Evolutionary conservation across 2,888 invertebrate species (phyloP).

Genomic region (Tineola bisselliella): DNA sequence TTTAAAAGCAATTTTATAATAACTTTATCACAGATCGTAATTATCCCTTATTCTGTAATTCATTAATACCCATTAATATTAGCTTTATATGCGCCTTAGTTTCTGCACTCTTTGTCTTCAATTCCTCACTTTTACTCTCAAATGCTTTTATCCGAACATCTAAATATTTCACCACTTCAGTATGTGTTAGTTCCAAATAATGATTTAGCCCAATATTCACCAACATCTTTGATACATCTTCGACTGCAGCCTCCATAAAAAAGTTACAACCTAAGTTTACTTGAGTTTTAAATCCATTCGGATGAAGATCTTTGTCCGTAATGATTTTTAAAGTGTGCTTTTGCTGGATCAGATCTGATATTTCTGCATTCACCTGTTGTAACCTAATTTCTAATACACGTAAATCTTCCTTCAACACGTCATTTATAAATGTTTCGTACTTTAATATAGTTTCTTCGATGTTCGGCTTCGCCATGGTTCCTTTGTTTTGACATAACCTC

Average conservation of each 20-base stretch:
- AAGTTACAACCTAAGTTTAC: slow-evolving; percentile 87
- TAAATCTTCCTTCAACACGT: slow-evolving; percentile 78
- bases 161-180: slow-evolving; percentile 77
- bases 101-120: slow-evolving; percentile 73
- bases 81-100: slow-evolving; percentile 83
- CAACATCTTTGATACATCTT: slow-evolving; percentile 72
- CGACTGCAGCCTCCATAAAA: slow-evolving; percentile 80
- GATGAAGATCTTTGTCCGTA: slow-evolving; percentile 59
- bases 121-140: slow-evolving; percentile 69
- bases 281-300: slow-evolving; percentile 52
- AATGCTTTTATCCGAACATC: slow-evolving; percentile 74
- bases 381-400: slow-evolving; percentile 68
- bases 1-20: too few relatives aligned
- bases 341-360: slow-evolving; percentile 78
- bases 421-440: slow-evolving; percentile 82
- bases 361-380: slow-evolving; percentile 71
- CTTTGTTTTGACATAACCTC: neutral
- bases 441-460: slow-evolving; percentile 33
- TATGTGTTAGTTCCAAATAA: slow-evolving; percentile 75
- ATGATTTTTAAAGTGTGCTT: slow-evolving; percentile 76
- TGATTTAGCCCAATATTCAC: slow-evolving; percentile 81
- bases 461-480: slow-evolving; percentile 29
- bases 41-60: slow-evolving; percentile 45
- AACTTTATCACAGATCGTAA: too few relatives aligned
- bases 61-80: slow-evolving; percentile 74